Conservation (phyloP, 2,113 vertebrate genomes). For the Loxodonta africana region DNA sequence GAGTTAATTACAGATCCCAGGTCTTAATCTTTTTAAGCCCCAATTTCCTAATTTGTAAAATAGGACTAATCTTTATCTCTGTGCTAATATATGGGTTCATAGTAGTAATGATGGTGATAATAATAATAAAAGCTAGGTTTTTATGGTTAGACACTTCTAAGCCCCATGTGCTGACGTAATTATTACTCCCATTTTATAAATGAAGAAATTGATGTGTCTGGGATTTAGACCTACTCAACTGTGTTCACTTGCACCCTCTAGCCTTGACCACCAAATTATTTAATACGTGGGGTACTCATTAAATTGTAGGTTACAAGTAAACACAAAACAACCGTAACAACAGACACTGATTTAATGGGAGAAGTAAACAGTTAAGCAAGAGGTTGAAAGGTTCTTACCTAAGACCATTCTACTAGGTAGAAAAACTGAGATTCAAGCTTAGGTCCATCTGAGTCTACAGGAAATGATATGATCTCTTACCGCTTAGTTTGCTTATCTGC, state of each 20-base stretch:
- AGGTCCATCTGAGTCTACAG: not conserved
- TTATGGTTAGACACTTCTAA: not conserved
- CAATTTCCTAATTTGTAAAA: too few relatives aligned
- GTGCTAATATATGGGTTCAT: not conserved
- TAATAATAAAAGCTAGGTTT: not conserved
- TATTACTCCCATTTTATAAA: not conserved
- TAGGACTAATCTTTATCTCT: not conserved
- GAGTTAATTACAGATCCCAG: not conserved
- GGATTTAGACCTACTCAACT: not conserved
- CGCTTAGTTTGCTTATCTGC: not conserved
- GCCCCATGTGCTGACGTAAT: not conserved
- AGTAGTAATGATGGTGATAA: not conserved
- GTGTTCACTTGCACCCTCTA: not conserved
- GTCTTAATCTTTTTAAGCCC: slow-evolving; percentile 1
- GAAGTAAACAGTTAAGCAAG: not conserved
- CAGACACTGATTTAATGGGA: not conserved
- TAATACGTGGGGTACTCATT: not conserved
- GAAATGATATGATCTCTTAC: not conserved
- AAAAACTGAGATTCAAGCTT: not conserved
- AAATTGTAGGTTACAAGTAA: slow-evolving; percentile 43
- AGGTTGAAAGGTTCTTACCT: slow-evolving; percentile 7
- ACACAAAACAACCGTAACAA: not conserved
- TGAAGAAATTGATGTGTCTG: not conserved
- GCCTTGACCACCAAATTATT: not conserved
- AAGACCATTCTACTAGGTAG: not conserved